Percentiles rank a stretch among this genome's conserved stretches.
Conservation (phyloP, 2,797 vertebrate genomes). For the Botia almorhae region DNA sequence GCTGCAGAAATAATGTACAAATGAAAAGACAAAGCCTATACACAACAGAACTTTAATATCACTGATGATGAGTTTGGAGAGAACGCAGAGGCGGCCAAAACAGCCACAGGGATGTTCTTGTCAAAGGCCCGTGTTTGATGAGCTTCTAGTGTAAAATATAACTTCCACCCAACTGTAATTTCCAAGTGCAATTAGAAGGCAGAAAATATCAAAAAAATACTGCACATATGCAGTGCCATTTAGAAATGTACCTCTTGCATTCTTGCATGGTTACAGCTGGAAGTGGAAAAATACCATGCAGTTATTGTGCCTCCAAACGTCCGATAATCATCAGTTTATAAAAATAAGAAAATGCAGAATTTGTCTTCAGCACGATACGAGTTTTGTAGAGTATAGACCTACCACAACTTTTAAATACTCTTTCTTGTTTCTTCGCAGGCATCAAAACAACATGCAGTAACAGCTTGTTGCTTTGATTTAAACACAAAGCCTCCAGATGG, state of each 20-base stretch:
- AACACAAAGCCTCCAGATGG: slow-evolving; percentile 46
- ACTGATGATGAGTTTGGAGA: too few species aligned
- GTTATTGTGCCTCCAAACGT: background rate
- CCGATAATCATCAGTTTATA: too few species aligned
- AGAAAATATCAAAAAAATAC: background rate
- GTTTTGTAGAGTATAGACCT: background rate
- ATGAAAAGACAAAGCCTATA: background rate
- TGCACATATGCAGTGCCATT: too few species aligned
- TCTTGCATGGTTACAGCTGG: too few species aligned
- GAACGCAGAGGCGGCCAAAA: too few species aligned
- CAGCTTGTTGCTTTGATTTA: slow-evolving; percentile 34
- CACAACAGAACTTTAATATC: background rate
- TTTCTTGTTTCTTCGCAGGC: background rate
- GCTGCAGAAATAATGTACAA: background rate
- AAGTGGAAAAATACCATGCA: background rate
- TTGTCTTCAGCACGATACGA: background rate
- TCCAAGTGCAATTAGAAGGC: too few species aligned
- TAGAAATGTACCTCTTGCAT: too few species aligned
- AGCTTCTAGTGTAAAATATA: too few species aligned
- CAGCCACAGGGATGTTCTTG: background rate
- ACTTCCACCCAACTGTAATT: too few species aligned
- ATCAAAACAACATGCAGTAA: slow-evolving; percentile 36
- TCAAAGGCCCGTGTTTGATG: background rate
- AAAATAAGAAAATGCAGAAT: too few species aligned
- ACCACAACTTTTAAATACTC: background rate